Evolutionary conservation across 2,797 vertebrate species (phyloP), one percentile per base, ranked within the genome.

Genomic region (Lepus townsendii): DNA sequence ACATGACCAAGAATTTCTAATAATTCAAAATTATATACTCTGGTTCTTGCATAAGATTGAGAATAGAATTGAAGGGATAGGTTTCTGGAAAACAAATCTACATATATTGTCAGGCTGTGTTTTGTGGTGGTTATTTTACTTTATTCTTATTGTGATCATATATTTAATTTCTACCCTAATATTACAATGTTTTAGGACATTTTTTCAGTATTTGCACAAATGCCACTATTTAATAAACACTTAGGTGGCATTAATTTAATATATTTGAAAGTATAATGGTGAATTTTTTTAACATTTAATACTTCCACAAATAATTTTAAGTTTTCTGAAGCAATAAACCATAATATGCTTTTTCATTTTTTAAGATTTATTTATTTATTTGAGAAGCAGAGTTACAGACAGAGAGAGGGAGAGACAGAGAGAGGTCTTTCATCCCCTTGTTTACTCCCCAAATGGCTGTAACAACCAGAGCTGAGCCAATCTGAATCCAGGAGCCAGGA

Each of bases 1-100:
- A 27, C 16, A 63, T 92, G 30, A 14, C 19, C 26, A 82, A 4
- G 26, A 60, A 88, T 71, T 68, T 96, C 24, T 83, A 38, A 57
- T 72, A 87, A 92, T 62, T 96, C 68, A 60, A 20, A 77, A 69
- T 32, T 73, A 76, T 38, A 88, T 13, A 78, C 86, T 94, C 20
- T 7, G 50, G 2, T 62, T 86, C 88, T 47, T 32, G 42, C 57
- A 27, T 38, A 75, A 32, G n/a, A 90, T 60, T 69, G 68, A 75
- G 66, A 75, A 75, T 92, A 80, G 80, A 47, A n/a, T n/a, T 65
- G 52, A 52, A 79, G 72, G 14, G 11, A 76, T 69, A 57, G 27
- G 7, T 10, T 47, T 47, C 42, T 47, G 42, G 88, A 17, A 42
- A 84, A 13, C 17, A 68, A 52, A 42, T 83, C 60, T 27, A 78